Evolutionary conservation across 2,888 invertebrate species (phyloP).

Genomic region (Cerastis leucographa): DNA sequence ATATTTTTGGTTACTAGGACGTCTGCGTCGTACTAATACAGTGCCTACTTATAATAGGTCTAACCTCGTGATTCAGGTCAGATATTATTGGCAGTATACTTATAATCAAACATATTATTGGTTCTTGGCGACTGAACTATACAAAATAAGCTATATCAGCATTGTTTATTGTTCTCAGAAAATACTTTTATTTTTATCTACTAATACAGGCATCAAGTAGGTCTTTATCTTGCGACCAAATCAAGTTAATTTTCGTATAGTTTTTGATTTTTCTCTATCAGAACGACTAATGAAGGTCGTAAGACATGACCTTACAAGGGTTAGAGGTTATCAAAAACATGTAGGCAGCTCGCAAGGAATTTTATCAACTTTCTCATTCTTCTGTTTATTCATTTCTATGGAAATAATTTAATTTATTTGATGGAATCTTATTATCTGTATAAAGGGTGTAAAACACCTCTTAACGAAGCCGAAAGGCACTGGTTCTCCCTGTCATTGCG

Average conservation of each 20-base stretch:
- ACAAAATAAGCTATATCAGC: conserved; percentile 10
- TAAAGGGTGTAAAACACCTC: too few relatives aligned
- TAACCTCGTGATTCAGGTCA: conserved; percentile 16
- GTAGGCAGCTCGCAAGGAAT: conserved; percentile 2
- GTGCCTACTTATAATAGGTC: neutral
- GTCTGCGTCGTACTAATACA: neutral
- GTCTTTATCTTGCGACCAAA: conserved; percentile 21
- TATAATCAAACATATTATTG: conserved; percentile 17
- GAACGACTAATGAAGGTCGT: conserved; percentile 15
- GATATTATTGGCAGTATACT: conserved; percentile 13
- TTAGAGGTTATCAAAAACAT: conserved; percentile 9
- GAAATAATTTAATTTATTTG: conserved; percentile 21
- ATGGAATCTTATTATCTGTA: neutral
- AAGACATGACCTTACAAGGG: conserved; percentile 10
- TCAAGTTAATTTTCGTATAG: conserved; percentile 4
- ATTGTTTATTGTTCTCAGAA: neutral
- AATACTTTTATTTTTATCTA: conserved; percentile 4
- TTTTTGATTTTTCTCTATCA: conserved; percentile 18
- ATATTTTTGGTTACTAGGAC: neutral
- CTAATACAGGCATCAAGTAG: neutral
- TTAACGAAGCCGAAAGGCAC: too few relatives aligned
- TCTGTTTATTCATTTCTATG: conserved; percentile 17
- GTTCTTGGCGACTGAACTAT: neutral
- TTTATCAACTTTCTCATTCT: conserved; percentile 37
- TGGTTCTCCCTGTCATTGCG: too few relatives aligned